A percentile compares a stretch with the other conserved stretches of the same genome.
These are phyloP conservation scores for Bellardia pandia DNA, from an alignment of 2,888 invertebrate genomes.

Conservation along the genomic window DNA sequence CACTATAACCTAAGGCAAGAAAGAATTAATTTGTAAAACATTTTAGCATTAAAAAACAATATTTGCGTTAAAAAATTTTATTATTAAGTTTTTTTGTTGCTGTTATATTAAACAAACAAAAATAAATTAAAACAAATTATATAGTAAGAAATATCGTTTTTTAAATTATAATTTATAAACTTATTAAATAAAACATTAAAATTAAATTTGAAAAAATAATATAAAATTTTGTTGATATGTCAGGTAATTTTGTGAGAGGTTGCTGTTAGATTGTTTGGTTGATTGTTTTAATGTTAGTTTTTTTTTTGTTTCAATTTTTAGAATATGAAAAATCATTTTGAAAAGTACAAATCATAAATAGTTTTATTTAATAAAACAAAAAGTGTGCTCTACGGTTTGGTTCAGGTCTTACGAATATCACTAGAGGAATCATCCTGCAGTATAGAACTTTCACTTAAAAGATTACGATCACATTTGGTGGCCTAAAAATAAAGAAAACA, in stretches of 20 bases:
- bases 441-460: constrained; percentile 79
- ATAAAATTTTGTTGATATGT: constrained; percentile 2
- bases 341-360: constrained; percentile 39
- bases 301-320: background rate
- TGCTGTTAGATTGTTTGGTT: background rate
- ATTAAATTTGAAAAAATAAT: constrained; percentile 27
- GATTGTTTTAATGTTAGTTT: background rate
- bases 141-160: constrained; percentile 3
- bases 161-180: constrained; percentile 37
- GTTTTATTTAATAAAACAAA: constrained; percentile 33
- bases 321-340: constrained; percentile 2
- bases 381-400: constrained; percentile 56
- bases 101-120: constrained; percentile 20
- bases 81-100: constrained; percentile 44
- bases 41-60: constrained; percentile 33
- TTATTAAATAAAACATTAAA: constrained; percentile 27
- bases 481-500: constrained; percentile 77
- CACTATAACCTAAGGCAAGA: constrained; percentile 67
- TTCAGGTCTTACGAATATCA: constrained; percentile 78
- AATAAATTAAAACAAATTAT: constrained; percentile 32
- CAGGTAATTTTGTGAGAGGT: constrained; percentile 23
- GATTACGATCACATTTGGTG: constrained; percentile 83
- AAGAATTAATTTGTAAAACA: constrained; percentile 18
- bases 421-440: constrained; percentile 81
- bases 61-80: constrained; percentile 41